Conservation (phyloP, 2,888 invertebrate genomes). For the Himalopsyche anomala region DNA sequence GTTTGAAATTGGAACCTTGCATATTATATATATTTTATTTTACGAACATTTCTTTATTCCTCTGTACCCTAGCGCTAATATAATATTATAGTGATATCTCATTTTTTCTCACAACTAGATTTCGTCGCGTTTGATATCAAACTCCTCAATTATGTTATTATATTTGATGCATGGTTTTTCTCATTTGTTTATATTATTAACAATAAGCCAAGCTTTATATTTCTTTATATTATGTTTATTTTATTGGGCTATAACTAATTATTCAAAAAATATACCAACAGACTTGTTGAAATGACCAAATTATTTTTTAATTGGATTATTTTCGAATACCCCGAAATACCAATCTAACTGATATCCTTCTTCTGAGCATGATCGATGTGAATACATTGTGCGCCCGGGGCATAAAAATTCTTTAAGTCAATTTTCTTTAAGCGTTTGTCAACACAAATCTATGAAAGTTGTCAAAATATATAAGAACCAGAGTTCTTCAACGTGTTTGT, state of each 20-base stretch:
- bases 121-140: no score
- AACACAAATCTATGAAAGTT: constrained; percentile 49
- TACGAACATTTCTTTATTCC: no score
- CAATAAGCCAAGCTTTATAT: not conserved
- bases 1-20: no score
- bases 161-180: no score
- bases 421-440: constrained; percentile 44
- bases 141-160: no score
- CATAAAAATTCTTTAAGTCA: constrained; percentile 20
- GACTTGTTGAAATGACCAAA: not conserved
- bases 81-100: no score
- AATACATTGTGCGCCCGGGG: constrained; percentile 6
- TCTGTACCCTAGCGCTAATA: no score
- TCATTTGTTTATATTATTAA: no score
- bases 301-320: constrained; percentile 34
- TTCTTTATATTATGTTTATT: not conserved
- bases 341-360: constrained; percentile 36
- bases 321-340: not conserved
- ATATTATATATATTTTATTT: no score
- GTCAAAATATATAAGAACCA: constrained; percentile 48
- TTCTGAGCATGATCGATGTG: constrained; percentile 36
- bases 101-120: no score
- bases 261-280: not conserved
- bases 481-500: no score
- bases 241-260: not conserved